These are phyloP conservation scores for Euthynnus affinis DNA, from an alignment of 2,797 vertebrate species.

Conservation along the genomic window DNA sequence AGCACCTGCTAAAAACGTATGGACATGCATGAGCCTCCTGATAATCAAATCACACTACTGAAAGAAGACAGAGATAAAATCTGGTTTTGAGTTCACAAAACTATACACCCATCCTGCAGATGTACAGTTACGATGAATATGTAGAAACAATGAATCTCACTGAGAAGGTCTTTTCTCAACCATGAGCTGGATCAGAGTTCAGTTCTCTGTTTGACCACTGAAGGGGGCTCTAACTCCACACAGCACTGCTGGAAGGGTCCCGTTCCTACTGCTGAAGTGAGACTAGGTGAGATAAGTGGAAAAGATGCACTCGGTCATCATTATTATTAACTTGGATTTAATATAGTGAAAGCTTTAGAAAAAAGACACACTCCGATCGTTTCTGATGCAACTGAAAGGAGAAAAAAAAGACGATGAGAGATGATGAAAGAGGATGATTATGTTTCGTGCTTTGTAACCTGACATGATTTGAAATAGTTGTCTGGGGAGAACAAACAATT, in stretches of 20 bases:
- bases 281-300: not conserved
- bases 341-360: not conserved
- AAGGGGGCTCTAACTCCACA: conserved; percentile 58
- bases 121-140: not conserved
- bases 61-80: not conserved
- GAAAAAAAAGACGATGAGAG: no score
- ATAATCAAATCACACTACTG: not conserved
- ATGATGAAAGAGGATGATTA: no score
- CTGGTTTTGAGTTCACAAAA: not conserved
- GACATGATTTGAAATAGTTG: not conserved
- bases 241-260: not conserved
- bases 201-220: conserved; percentile 58
- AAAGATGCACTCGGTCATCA: not conserved
- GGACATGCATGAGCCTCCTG: not conserved
- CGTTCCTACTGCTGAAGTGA: not conserved
- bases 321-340: conserved; percentile 7
- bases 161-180: not conserved
- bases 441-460: not conserved
- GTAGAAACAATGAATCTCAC: not conserved
- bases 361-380: not conserved
- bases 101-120: not conserved
- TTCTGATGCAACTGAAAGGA: not conserved
- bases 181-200: not conserved
- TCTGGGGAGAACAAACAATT: not conserved
- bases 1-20: not conserved